A percentile compares a stretch with the other conserved stretches of the same genome.
Conservation (phyloP, 2,888 invertebrate genomes). For the Agrochola circellaris region DNA sequence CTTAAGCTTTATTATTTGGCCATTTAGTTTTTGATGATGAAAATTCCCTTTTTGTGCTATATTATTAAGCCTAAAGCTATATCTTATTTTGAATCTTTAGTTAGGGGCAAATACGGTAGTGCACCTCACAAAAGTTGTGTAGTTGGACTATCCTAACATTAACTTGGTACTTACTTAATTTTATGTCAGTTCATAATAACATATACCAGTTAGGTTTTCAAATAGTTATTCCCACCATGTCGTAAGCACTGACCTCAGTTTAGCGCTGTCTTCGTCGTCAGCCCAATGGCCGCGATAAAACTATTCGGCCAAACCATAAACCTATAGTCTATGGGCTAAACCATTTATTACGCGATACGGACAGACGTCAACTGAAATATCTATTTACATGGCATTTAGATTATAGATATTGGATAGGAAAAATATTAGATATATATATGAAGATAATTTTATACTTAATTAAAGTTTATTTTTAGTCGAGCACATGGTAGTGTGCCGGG, state of each 20-base stretch:
- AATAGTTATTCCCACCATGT: slow-evolving; percentile 77
- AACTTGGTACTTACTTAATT: not conserved
- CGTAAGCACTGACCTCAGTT: slow-evolving; percentile 85
- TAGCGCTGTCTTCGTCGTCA: slow-evolving; percentile 86
- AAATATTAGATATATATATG: not conserved
- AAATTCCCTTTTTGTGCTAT: not conserved
- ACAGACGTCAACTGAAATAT: slow-evolving; percentile 87
- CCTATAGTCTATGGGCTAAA: slow-evolving; percentile 42
- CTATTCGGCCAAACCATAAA: slow-evolving; percentile 45
- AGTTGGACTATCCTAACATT: not conserved
- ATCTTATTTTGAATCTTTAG: not conserved
- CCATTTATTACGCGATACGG: slow-evolving; percentile 63
- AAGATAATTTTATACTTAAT: not conserved
- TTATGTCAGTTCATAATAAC: not conserved
- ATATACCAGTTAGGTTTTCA: not conserved
- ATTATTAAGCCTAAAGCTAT: not conserved
- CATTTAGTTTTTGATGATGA: not conserved
- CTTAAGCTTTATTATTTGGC: not conserved
- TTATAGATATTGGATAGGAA: slow-evolving; percentile 16
- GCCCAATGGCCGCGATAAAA: slow-evolving; percentile 33
- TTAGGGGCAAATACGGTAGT: not conserved
- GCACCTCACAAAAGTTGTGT: not conserved
- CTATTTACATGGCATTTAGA: slow-evolving; percentile 54
- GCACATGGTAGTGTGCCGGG: slow-evolving; percentile 5
- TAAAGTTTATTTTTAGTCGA: not conserved